Conservation (phyloP, 1,140 invertebrate genomes). For the Delia radicum region DNA sequence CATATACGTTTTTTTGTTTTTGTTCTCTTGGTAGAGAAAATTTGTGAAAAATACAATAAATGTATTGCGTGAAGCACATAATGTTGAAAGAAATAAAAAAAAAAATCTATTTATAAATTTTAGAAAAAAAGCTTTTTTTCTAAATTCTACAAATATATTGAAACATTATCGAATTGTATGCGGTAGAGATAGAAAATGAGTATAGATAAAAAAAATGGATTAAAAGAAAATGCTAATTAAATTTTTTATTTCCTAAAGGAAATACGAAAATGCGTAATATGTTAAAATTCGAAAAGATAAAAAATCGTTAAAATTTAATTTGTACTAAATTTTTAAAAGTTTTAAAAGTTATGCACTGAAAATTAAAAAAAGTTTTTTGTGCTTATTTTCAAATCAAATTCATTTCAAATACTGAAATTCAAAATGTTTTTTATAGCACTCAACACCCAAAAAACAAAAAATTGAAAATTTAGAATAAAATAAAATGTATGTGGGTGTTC, state of each 20-base stretch:
- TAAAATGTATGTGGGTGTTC: not conserved
- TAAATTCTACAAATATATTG: not conserved
- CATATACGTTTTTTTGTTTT: not conserved
- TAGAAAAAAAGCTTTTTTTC: not conserved
- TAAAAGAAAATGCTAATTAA: not conserved
- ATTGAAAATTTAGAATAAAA: slow-evolving; percentile 2
- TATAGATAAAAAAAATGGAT: not conserved
- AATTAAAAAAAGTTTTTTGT: not conserved
- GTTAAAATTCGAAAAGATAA: not conserved
- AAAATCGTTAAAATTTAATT: not conserved
- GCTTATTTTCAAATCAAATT: not conserved
- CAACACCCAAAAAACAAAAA: not conserved
- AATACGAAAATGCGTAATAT: not conserved
- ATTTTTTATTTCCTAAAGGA: not conserved
- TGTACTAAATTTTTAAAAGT: not conserved
- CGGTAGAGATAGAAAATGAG: not conserved
- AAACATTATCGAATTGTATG: not conserved
- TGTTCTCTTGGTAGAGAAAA: not conserved
- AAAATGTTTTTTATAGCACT: not conserved
- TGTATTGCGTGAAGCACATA: not conserved
- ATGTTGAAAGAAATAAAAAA: not conserved
- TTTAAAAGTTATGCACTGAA: not conserved
- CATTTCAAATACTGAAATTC: slow-evolving; percentile 1
- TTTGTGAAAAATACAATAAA: not conserved
- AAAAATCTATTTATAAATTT: not conserved